These are phyloP conservation scores for Drusus annulatus DNA, from an alignment of 1,140 invertebrate species.

Conservation along the genomic window DNA sequence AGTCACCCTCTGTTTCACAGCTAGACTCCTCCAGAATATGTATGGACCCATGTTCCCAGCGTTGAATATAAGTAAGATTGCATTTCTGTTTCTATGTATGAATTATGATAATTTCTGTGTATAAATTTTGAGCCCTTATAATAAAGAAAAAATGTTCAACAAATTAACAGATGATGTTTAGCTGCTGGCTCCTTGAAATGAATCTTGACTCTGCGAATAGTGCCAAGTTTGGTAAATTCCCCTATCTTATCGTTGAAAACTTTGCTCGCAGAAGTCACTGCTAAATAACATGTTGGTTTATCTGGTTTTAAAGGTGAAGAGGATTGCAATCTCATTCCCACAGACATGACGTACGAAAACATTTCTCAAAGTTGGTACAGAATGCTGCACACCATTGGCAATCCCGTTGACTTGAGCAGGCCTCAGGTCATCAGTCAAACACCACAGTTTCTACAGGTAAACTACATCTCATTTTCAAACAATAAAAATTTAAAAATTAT, in stretches of 20 bases:
- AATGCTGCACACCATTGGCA: slow-evolving; percentile 92
- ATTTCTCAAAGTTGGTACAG: slow-evolving; percentile 96
- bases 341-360: slow-evolving; percentile 89
- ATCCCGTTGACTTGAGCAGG: slow-evolving; percentile 93
- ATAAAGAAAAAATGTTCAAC: no score
- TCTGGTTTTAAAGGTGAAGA: slow-evolving; percentile 81
- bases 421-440: slow-evolving; percentile 90
- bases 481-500: no score
- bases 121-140: no score
- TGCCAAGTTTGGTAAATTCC: no score
- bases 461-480: background rate
- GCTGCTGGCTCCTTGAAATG: no score
- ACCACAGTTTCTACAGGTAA: slow-evolving; percentile 82
- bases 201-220: no score
- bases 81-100: no score
- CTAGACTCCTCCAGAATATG: slow-evolving; percentile 87
- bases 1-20: slow-evolving; percentile 91
- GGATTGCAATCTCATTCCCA: slow-evolving; percentile 84
- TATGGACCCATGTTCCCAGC: slow-evolving; percentile 91
- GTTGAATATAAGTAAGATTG: slow-evolving; percentile 82
- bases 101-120: no score
- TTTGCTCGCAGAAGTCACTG: no score
- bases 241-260: no score
- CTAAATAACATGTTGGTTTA: background rate
- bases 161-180: no score